phyloP scores from a whole-genome alignment of 2,113 vertebrate species.

The Microcebus ravelobensis region DNA sequence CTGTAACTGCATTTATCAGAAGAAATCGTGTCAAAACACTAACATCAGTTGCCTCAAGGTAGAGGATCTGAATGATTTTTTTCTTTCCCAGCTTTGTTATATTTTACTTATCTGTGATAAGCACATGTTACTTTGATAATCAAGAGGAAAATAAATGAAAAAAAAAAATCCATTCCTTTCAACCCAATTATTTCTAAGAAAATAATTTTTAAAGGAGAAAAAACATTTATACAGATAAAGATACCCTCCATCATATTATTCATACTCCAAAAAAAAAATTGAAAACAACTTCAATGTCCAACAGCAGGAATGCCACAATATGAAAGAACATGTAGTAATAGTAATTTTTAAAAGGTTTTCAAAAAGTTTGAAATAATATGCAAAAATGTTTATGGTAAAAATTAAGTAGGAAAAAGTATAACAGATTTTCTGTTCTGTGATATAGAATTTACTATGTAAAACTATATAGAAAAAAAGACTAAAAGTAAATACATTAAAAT shows the following conservation, averaged over 20 bases:
- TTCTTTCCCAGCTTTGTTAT: conserved; percentile 19
- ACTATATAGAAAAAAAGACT: not conserved
- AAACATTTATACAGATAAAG: conserved; percentile 53
- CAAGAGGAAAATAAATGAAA: not conserved
- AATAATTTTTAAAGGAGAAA: conserved; percentile 37
- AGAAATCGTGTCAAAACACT: conserved; percentile 41
- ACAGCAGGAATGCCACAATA: not conserved
- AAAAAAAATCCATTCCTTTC: conserved; percentile 25
- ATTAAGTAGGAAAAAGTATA: not conserved
- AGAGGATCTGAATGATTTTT: not conserved
- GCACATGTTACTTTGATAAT: conserved; percentile 53
- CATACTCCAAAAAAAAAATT: not conserved
- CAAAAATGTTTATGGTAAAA: not conserved
- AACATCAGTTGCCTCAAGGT: not conserved
- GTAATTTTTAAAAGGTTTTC: not conserved
- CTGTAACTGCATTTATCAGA: not conserved
- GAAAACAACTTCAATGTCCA: conserved; percentile 24
- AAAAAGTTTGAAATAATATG: conserved; percentile 20
- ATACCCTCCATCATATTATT: conserved; percentile 32
- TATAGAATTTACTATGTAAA: not conserved
- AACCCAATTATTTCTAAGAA: conserved; percentile 46
- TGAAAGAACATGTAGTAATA: not conserved
- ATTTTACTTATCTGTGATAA: conserved; percentile 51
- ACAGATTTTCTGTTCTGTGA: not conserved
- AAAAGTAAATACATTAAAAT: not conserved